Evolutionary conservation across 2,797 vertebrate genomes (phyloP).

Genomic region (Linurgus olivaceus): DNA sequence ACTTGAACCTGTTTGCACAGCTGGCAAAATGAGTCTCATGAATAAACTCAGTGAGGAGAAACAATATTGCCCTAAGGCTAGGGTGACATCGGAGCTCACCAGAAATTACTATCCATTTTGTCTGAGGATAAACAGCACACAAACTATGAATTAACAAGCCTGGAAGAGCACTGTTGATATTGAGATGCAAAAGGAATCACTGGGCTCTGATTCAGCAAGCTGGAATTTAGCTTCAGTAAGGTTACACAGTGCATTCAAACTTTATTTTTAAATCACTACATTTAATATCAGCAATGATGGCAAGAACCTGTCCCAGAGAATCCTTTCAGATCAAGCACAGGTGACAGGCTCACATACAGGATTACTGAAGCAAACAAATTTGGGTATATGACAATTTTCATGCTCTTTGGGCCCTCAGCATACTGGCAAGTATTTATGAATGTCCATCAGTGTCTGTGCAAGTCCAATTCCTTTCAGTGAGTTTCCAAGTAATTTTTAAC

Average conservation of each 20-base stretch:
- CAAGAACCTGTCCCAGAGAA: not conserved
- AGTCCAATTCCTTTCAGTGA: not conserved
- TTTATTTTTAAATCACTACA: not conserved
- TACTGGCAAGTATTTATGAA: not conserved
- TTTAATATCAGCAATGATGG: not conserved
- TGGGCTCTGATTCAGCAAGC: not conserved
- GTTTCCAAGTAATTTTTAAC: not conserved
- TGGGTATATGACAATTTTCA: not conserved
- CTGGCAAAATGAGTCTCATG: not conserved
- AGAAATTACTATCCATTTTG: not conserved
- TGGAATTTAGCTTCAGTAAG: not conserved
- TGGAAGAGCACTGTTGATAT: not conserved
- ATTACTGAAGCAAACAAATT: not conserved
- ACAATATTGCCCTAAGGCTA: not conserved
- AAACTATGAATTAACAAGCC: not conserved
- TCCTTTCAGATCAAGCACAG: not conserved
- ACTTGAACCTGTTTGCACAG: not conserved
- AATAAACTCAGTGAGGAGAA: not conserved
- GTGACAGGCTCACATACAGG: not conserved
- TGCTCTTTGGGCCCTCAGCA: not conserved
- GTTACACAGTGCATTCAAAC: not conserved
- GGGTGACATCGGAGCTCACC: not conserved
- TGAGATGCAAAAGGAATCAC: not conserved
- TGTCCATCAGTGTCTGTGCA: not conserved
- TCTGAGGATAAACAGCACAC: not conserved